Evolutionary conservation across 2,888 invertebrate genomes (phyloP), one percentile per base, ranked within the genome.

Genomic region (Julus scanicus): DNA sequence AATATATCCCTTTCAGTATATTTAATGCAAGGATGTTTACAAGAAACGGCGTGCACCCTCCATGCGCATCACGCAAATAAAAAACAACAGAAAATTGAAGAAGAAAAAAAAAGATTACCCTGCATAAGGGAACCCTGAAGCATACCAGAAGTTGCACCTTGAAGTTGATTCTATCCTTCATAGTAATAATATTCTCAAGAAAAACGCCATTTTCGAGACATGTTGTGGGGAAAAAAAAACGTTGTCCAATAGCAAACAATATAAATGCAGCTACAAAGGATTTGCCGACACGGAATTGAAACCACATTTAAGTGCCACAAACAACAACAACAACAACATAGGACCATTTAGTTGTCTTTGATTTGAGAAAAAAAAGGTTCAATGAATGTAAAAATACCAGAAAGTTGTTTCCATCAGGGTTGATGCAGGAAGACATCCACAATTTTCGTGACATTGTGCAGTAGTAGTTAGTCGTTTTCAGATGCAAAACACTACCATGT

Each of bases 1-100:
- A 63, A 63, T 63, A 63, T 63, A 63, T 63, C 63, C 63, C 63
- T 63, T 63, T 63, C 63, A 63, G 63, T 63, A 63, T 63, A 63
- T 63, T 63, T 63, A 63, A 63, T 63, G 63, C n/a, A n/a, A 63
- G n/a, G 63, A 63, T 63, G 63, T 63, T 63, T 63, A 63, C 63
- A 63, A 63, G 63, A 63, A 48, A 63, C 63, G 63, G 20, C 63
- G 63, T 63, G 63, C 63, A 63, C 63, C 63, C 63, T 63, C 63
- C 63, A 63, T 63, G 63, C 63, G 63, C 63, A 63, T 17, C 63
- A n/a, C n/a, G 63, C 63, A n/a, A 63, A 63, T 63, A 4, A 63
- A 63, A 63, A 63, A n/a, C 63, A 63, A 4, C 63, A n/a, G n/a
- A 2, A 63, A 48, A n/a, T 17, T 63, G n/a, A n/a, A 63, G 20